Evolutionary conservation across 2,113 vertebrate genomes (phyloP).

Genomic region (Lota lota): DNA sequence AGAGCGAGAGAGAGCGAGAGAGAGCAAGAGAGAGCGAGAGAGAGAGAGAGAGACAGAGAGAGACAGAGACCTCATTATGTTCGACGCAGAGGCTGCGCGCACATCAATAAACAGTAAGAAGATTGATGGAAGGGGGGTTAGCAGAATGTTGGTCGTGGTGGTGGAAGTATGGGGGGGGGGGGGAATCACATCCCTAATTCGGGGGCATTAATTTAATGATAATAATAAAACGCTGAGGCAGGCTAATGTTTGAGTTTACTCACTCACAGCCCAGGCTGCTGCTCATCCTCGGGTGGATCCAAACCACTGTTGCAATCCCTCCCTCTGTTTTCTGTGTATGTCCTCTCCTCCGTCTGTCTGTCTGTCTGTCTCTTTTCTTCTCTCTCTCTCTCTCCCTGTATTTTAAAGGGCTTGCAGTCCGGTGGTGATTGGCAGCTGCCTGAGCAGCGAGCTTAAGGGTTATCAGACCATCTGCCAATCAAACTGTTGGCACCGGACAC

Average conservation of each 20-base stretch:
- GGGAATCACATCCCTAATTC: constrained; percentile 44
- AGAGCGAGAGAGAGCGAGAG: background rate
- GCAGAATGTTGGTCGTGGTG: background rate
- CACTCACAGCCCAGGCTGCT: constrained; percentile 15
- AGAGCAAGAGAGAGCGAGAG: background rate
- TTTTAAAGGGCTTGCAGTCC: constrained; percentile 21
- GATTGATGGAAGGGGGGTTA: constrained; percentile 43
- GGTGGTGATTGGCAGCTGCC: constrained; percentile 53
- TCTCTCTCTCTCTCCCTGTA: constrained; percentile 21
- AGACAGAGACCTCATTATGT: constrained; percentile 60
- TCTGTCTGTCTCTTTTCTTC: constrained; percentile 1
- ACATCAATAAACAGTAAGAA: constrained; percentile 60
- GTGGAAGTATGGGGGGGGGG: constrained; percentile 10
- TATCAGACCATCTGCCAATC: constrained; percentile 66
- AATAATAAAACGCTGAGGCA: constrained; percentile 62
- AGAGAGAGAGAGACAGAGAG: constrained; percentile 38
- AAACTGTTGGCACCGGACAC: constrained; percentile 28
- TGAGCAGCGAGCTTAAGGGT: constrained; percentile 39
- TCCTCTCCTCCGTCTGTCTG: background rate
- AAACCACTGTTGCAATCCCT: constrained; percentile 5
- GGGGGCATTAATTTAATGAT: constrained; percentile 63
- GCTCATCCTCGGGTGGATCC: constrained; percentile 30
- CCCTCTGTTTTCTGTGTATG: background rate
- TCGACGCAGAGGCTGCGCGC: constrained; percentile 49
- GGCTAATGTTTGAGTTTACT: constrained; percentile 38